phyloP scores from a whole-genome alignment of 2,888 invertebrate species.

The Ennomos fuscantarius region DNA sequence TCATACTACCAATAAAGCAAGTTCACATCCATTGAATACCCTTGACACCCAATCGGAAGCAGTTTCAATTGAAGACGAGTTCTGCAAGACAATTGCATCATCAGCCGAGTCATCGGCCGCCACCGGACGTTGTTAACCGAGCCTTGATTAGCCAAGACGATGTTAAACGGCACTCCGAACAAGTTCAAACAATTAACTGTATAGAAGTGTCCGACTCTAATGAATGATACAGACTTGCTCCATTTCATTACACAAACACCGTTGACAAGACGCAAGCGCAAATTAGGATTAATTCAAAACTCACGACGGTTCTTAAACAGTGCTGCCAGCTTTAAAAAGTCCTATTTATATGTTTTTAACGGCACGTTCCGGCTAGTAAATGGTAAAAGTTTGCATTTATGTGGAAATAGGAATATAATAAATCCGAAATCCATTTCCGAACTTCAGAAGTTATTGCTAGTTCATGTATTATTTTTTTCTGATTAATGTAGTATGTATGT shows the following conservation, averaged over 20 bases:
- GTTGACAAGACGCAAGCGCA: conserved; percentile 75
- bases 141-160: conserved; percentile 81
- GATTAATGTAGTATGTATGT: too few relatives aligned
- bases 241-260: conserved; percentile 81
- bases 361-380: too few relatives aligned
- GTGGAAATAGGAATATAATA: too few relatives aligned
- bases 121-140: conserved; percentile 83
- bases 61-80: conserved; percentile 48
- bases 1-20: conserved; percentile 14
- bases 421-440: too few relatives aligned
- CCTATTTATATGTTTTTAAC: neutral
- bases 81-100: conserved; percentile 68
- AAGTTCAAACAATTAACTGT: conserved; percentile 85
- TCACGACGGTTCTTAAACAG: conserved; percentile 42
- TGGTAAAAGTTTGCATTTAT: too few relatives aligned
- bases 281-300: conserved; percentile 82
- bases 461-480: too few relatives aligned
- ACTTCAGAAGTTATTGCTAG: too few relatives aligned
- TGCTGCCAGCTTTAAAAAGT: conserved; percentile 31
- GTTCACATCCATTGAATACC: conserved; percentile 64
- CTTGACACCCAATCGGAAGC: conserved; percentile 83
- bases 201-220: conserved; percentile 84
- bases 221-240: conserved; percentile 78
- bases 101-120: conserved; percentile 78
- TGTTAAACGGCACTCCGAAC: conserved; percentile 78